Percentiles rank a stretch among this genome's conserved stretches.
phyloP scores from a whole-genome alignment of 1,140 invertebrate genomes.

The Neomicropteryx cornuta region DNA sequence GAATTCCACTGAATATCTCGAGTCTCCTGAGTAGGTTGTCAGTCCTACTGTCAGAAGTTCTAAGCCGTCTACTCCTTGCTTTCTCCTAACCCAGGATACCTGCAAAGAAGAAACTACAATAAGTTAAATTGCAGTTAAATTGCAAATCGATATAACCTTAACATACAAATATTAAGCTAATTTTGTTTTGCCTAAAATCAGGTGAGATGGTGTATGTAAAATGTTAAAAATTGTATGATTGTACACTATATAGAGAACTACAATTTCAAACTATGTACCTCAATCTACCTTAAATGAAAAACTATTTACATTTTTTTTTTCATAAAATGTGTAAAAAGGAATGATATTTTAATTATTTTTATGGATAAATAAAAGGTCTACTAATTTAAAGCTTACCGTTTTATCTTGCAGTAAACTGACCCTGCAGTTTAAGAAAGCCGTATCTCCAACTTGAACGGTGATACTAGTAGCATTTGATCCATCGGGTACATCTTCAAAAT shows the following conservation, averaged over 20 bases:
- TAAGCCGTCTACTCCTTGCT: slow-evolving; percentile 48
- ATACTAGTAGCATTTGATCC: slow-evolving; percentile 56
- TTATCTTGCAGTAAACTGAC: slow-evolving; percentile 77
- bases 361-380: neutral
- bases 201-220: no score
- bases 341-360: neutral
- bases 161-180: no score
- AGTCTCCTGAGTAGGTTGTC: slow-evolving; percentile 61
- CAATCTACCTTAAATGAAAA: no score
- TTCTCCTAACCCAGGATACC: slow-evolving; percentile 62
- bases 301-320: neutral
- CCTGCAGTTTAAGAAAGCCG: slow-evolving; percentile 68
- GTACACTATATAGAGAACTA: neutral
- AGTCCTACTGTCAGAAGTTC: slow-evolving; percentile 57
- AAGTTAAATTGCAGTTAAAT: neutral
- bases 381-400: slow-evolving; percentile 52
- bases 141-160: no score
- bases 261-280: neutral
- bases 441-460: slow-evolving; percentile 69
- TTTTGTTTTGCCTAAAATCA: no score
- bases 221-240: neutral
- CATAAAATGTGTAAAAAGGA: neutral
- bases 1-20: slow-evolving; percentile 60
- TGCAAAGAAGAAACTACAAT: slow-evolving; percentile 19
- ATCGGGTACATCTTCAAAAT: slow-evolving; percentile 49